Evolutionary conservation across 2,797 vertebrate species (phyloP), one percentile per base, ranked within the genome.

Genomic region (Pseudochromis fuscus): DNA sequence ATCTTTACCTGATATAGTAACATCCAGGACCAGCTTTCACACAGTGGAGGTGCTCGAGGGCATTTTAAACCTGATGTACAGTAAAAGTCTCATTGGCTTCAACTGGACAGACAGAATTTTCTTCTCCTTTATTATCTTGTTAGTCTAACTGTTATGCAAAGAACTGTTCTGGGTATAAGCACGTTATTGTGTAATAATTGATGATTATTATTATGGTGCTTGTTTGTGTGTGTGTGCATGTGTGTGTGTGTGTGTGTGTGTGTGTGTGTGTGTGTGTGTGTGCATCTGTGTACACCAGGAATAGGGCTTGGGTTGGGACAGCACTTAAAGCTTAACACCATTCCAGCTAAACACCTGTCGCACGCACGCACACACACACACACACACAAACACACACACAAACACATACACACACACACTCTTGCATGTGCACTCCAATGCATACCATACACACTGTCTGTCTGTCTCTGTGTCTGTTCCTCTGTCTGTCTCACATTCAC

Each of bases 251-350:
- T 49, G 62, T 75, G 51, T 60, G 40, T 52, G 55, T 50, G 15
- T 52, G 58, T 42, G 49, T 75, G 62, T 75, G 51, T 72, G 42
- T 69, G 48, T 68, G 68, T 72, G 66, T 62, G 48, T 50, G 59
- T 83, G 67, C 52, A 57, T 65, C 53, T 71, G 31, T 74, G 15
- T 31, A 73, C 40, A 63, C 84, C 88, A 89, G 82, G 84, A 92
- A 91, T 89, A 92, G 88, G 88, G 89, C 78, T 89, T 85, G 87
- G 75, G 79, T 84, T 87, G 87, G 86, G 87, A 89, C 87, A 87
- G 85, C 82, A 91, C 89, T 91, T 89, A 88, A 77, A 91, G 89
- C 91, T 93, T 93, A 91, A 76, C 91, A 88, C 92, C 90, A 92
- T 93, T 92, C 90, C 83, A 85, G 64, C 67, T 70, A 87, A 88